These are phyloP conservation scores for Girardinichthys multiradiatus DNA, from an alignment of 2,113 vertebrate species.

Conservation along the genomic window DNA sequence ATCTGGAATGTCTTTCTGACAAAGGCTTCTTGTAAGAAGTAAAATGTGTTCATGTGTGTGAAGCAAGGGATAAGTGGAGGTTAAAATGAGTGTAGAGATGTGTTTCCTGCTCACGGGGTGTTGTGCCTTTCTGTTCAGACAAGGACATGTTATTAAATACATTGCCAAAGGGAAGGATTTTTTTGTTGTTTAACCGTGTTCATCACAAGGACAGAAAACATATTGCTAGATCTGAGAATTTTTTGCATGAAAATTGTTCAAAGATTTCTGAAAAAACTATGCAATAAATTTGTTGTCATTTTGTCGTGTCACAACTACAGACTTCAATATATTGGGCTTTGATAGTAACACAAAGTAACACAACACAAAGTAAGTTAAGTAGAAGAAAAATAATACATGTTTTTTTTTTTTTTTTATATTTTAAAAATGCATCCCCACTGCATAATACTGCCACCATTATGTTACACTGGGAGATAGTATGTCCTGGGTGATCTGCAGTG, in stretches of 20 bases:
- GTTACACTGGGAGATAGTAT: too few relatives aligned
- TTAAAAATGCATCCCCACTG: too few relatives aligned
- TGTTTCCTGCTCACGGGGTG: slow-evolving; percentile 53
- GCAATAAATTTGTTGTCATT: background rate
- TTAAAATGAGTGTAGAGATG: slow-evolving; percentile 54
- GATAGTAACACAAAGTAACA: background rate
- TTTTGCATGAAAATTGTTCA: slow-evolving; percentile 71
- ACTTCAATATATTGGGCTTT: background rate
- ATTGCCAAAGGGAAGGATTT: slow-evolving; percentile 64
- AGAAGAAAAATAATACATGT: background rate
- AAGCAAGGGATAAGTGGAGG: slow-evolving; percentile 61
- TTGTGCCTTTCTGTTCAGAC: slow-evolving; percentile 60
- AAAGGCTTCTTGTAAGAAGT: slow-evolving; percentile 70
- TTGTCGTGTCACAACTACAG: background rate
- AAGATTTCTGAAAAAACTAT: slow-evolving; percentile 36
- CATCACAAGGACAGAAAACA: slow-evolving; percentile 77
- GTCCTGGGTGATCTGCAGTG: too few relatives aligned
- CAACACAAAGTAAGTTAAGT: background rate
- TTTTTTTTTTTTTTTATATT: background rate
- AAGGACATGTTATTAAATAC: slow-evolving; percentile 77
- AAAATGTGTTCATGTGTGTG: slow-evolving; percentile 36
- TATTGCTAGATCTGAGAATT: slow-evolving; percentile 64
- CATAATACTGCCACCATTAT: too few relatives aligned
- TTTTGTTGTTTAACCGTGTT: slow-evolving; percentile 71
- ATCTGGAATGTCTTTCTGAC: slow-evolving; percentile 42